These are phyloP conservation scores for Rhinoptilus africanus DNA, from an alignment of 2,113 vertebrate species.

Conservation along the genomic window DNA sequence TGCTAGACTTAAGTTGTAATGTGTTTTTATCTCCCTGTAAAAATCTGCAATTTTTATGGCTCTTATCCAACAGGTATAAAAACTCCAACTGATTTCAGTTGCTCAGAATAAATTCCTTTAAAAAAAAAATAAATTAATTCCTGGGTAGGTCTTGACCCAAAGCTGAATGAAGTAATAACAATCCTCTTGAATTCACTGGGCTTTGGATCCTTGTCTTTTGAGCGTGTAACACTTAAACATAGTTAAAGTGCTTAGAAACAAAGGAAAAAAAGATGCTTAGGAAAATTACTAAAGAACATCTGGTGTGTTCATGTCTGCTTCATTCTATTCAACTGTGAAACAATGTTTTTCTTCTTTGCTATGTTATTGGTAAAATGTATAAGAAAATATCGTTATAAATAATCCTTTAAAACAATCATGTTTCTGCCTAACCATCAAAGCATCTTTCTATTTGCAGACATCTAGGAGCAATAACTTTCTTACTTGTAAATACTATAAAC, in stretches of 20 bases:
- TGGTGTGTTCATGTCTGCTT: conserved; percentile 41
- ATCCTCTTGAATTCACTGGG: neutral
- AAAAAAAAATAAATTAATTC: neutral
- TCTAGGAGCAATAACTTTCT: conserved; percentile 51
- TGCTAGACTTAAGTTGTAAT: neutral
- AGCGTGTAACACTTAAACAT: neutral
- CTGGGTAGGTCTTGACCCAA: neutral
- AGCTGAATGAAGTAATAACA: neutral
- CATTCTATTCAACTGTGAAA: conserved; percentile 40
- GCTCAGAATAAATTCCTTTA: neutral
- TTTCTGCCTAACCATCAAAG: conserved; percentile 59
- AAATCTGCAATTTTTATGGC: neutral
- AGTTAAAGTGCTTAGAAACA: neutral
- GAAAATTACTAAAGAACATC: conserved; percentile 14
- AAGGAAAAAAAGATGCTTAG: neutral
- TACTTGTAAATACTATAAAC: conserved; percentile 36
- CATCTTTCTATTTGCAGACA: conserved; percentile 63
- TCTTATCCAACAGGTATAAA: neutral
- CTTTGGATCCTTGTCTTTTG: neutral
- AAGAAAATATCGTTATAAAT: conserved; percentile 36
- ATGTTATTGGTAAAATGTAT: conserved; percentile 24
- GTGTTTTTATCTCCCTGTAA: neutral
- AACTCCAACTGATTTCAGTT: neutral
- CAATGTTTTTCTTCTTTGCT: conserved; percentile 52
- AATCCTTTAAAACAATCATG: conserved; percentile 35